Conservation (phyloP, 2,797 vertebrate species). For the Onychomys leucogaster region DNA sequence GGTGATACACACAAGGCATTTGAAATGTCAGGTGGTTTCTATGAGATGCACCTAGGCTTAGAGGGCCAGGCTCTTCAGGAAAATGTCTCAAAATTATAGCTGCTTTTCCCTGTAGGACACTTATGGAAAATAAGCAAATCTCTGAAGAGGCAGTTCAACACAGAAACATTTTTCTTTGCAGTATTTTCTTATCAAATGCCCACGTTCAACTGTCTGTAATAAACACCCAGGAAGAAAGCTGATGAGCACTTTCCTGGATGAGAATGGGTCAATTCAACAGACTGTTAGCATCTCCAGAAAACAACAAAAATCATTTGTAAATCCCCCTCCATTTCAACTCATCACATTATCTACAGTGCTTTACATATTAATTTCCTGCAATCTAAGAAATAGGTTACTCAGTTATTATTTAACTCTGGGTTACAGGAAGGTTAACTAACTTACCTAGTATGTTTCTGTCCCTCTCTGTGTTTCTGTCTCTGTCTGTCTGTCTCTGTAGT, state of each 20-base stretch:
- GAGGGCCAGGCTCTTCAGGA: background rate
- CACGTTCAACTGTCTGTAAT: background rate
- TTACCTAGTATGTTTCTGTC: background rate
- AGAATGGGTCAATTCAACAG: background rate
- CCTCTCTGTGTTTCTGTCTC: background rate
- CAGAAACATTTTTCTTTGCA: background rate
- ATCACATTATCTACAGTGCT: background rate
- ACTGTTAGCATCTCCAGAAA: constrained; percentile 8
- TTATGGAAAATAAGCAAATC: background rate
- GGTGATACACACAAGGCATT: rapidly evolving
- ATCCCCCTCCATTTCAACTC: background rate
- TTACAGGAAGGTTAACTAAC: background rate
- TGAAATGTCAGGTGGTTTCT: background rate
- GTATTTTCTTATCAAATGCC: background rate
- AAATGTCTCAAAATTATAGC: background rate
- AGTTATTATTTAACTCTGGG: background rate
- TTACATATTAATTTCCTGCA: background rate
- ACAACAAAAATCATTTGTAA: background rate
- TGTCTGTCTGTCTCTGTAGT: background rate
- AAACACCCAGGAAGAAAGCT: background rate
- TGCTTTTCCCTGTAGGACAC: background rate
- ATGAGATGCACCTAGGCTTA: background rate
- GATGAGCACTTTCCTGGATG: background rate
- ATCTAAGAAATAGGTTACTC: background rate
- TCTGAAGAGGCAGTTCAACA: background rate